Evolutionary conservation across 2,113 vertebrate genomes (phyloP), one percentile per base, ranked within the genome.

Genomic region (Cathartes aura): DNA sequence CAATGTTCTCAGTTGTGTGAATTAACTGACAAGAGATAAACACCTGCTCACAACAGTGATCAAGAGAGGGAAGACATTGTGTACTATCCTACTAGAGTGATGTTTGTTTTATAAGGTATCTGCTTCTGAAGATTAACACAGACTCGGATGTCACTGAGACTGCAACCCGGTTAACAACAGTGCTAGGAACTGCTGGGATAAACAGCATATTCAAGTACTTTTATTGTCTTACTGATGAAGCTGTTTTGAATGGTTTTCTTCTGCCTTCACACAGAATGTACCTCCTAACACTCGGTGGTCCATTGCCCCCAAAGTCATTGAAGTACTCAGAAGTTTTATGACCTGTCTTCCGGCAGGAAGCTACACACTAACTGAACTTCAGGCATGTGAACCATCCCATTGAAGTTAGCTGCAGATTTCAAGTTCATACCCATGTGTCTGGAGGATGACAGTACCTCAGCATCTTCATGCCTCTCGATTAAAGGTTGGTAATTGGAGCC

Each of bases 321-420:
- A 79, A 87, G 70, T 62, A 79, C 73, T 95, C 76, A 91, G 89
- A 93, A 87, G 84, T 95, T 94, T 96, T 82, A 85, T 64, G 82
- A 50, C 13, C 26, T 1, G n/a, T 47, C 32, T 93, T 94, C 76
- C 1, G 5, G 38, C 83, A 94, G 91, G 89, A 96, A 90, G 24
- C 38, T 76, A 20, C 58, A 64, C 55, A 36, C 79, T 34, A 30
- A 12, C 63, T 56, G 72, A 87, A 48, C 47, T 91, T 82, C 43
- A 82, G 89, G 83, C 76, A 64, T 75, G 38, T 84, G 78, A 94
- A 71, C 56, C 48, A 71, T 93, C 79, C 59, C 6, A 43, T 13
- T 92, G 89, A 95, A 95, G 87, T 42, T 14, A 80, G 43, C n/a
- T 6, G 1, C 67, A 92, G 45, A 82, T 92, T 91, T 82, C 60